These are phyloP conservation scores for Drosophila nikananu DNA, from an alignment of 1,140 invertebrate genomes.

Conservation along the genomic window DNA sequence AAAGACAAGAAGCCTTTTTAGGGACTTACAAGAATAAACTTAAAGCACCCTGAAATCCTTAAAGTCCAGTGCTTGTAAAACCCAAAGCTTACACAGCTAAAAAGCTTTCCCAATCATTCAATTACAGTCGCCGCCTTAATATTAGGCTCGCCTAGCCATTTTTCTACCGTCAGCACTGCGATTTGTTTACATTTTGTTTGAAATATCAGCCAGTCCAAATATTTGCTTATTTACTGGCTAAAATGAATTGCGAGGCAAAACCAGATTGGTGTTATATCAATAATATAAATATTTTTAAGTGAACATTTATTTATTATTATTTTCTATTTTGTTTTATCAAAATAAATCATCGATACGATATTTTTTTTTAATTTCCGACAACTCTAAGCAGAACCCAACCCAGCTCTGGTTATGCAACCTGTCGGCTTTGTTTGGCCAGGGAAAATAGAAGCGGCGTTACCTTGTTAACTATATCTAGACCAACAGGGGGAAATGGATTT, in stretches of 20 bases:
- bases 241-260: conserved; percentile 27
- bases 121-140: too few relatives aligned
- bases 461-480: conserved; percentile 61
- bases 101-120: conserved; percentile 38
- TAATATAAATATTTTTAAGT: too few relatives aligned
- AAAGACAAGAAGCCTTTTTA: background rate
- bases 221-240: conserved; percentile 51
- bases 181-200: conserved; percentile 38
- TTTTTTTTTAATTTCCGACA: too few relatives aligned
- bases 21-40: background rate
- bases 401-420: conserved; percentile 69
- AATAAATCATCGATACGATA: too few relatives aligned
- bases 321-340: too few relatives aligned
- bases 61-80: conserved; percentile 11
- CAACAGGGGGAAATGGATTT: conserved; percentile 39
- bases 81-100: background rate
- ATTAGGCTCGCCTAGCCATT: too few relatives aligned
- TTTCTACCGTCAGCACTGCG: background rate
- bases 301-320: too few relatives aligned
- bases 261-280: conserved; percentile 7
- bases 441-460: conserved; percentile 57
- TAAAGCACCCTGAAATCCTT: conserved; percentile 2
- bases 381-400: conserved; percentile 35
- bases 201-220: conserved; percentile 35
- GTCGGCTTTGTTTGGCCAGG: conserved; percentile 54